Evolutionary conservation across 1,140 invertebrate species (phyloP).

Genomic region (Trissolcus basalis): DNA sequence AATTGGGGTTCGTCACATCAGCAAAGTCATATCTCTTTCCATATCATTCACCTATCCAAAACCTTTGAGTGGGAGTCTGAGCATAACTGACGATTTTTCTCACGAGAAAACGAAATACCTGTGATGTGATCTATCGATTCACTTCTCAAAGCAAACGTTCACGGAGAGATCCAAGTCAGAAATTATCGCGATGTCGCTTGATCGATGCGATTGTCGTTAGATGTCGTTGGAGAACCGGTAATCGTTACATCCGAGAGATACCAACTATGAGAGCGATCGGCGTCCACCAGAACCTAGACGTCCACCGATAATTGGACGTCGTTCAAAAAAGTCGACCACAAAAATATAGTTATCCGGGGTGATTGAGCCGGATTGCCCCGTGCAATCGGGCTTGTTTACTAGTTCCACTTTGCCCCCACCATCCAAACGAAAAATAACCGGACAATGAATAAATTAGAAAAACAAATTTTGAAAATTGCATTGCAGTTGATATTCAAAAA

Average conservation of each 20-base stretch:
- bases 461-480: no score
- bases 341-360: slow-evolving; percentile 50
- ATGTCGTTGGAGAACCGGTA: slow-evolving; percentile 70
- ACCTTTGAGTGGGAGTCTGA: slow-evolving; percentile 38
- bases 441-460: no score
- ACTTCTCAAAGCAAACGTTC: slow-evolving; percentile 16
- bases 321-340: slow-evolving; percentile 46
- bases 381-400: slow-evolving; percentile 24
- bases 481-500: no score
- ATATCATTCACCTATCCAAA: slow-evolving; percentile 40
- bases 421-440: no score
- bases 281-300: slow-evolving; percentile 24
- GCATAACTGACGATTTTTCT: slow-evolving; percentile 57
- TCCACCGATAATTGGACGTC: slow-evolving; percentile 55
- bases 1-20: slow-evolving; percentile 9
- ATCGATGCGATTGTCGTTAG: slow-evolving; percentile 75
- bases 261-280: slow-evolving; percentile 20
- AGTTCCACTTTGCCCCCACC: no score
- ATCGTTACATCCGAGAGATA: slow-evolving; percentile 50
- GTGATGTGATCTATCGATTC: slow-evolving; percentile 59
- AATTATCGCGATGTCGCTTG: slow-evolving; percentile 73
- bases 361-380: slow-evolving; percentile 35
- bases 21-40: no score
- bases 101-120: slow-evolving; percentile 57
- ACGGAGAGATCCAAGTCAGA: slow-evolving; percentile 45